Base-by-base conservation (phyloP, 2,888 invertebrate species). In the Psylliodes chrysocephalus region DNA sequence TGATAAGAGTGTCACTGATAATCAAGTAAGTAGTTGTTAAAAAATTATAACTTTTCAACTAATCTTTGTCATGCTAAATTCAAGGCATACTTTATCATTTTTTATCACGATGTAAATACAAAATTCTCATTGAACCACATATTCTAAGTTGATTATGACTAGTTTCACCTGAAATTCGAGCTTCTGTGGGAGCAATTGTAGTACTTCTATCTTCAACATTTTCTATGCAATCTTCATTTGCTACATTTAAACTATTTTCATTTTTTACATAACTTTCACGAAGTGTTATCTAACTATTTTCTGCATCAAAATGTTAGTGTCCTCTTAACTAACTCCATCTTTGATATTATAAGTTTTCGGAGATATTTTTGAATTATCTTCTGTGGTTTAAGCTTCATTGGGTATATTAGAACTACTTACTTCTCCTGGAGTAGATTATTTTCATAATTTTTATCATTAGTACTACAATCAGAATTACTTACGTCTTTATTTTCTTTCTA, bases 1-100 rank as follows among this genome's bases (percentile, higher is more conserved):
- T 52, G 99, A 99, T 83, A 89, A 90, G 68, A 94, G 93, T 68
- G 87, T 95, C 14, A 90, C 97, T 28, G 91, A 88, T 76, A 95
- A 96, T 77, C 97, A 95, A 88, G 93, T 91, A 76, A 35, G 35
- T 35, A n/a, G n/a, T n/a, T n/a, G n/a, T n/a, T n/a, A n/a, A n/a
- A n/a, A n/a, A n/a, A n/a, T n/a, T n/a, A n/a, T n/a, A n/a, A n/a
- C n/a, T n/a, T n/a, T n/a, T n/a, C n/a, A n/a, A n/a, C n/a, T n/a
- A n/a, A n/a, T n/a, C n/a, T n/a, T n/a, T n/a, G n/a, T n/a, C n/a
- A n/a, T n/a, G n/a, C n/a, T n/a, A n/a, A n/a, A n/a, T n/a, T n/a
- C n/a, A n/a, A n/a, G n/a, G n/a, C n/a, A n/a, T n/a, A n/a, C n/a
- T n/a, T n/a, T n/a, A n/a, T n/a, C n/a, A n/a, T n/a, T n/a, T n/a